Evolutionary conservation across 2,113 vertebrate species (phyloP), one percentile per base, ranked within the genome.

Genomic region (Centropus bengalensis): DNA sequence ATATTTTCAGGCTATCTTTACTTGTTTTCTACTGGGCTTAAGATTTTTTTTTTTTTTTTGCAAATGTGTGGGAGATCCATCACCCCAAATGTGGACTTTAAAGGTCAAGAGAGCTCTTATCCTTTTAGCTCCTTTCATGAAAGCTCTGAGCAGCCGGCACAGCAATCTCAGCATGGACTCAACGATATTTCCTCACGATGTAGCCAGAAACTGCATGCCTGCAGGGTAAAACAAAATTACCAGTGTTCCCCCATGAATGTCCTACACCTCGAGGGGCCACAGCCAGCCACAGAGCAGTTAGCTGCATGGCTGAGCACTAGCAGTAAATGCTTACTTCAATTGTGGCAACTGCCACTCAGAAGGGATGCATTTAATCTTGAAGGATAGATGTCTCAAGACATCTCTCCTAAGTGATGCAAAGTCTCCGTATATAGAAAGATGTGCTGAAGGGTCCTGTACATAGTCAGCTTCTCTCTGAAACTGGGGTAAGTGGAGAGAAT

Each of bases 251-350:
- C 96, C 95, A 94, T 96, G 97, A 98, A 97, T 96, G 96, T 98
- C 96, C 97, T 96, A 97, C 96, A 97, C 97, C 97, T 96, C 97
- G 68, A 97, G 98, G 98, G 98, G 98, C 97, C 96, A 91, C 88
- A 95, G 92, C 97, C 94, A 98, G 97, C 96, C 97, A 97, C 96
- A 94, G 96, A 97, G 92, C 95, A 95, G 96, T 98, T 98, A 98
- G 96, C 97, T 97, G 98, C 98, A 97, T 98, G 98, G 97, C 95
- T 98, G 97, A 97, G 93, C 98, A 97, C 96, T 97, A 96, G 97
- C 97, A 97, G 96, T 94, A 96, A 97, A 97, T 93, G 97, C 96
- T 97, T 96, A 97, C 93, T 97, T 97, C 97, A 95, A 97, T 97
- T 95, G 97, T 97, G 96, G 95, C 94, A 97, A 97, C 96, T 97